A percentile compares a stretch with the other conserved stretches of the same genome.
Evolutionary conservation across 2,113 vertebrate species (phyloP).

Genomic region (Psittacus erithacus): DNA sequence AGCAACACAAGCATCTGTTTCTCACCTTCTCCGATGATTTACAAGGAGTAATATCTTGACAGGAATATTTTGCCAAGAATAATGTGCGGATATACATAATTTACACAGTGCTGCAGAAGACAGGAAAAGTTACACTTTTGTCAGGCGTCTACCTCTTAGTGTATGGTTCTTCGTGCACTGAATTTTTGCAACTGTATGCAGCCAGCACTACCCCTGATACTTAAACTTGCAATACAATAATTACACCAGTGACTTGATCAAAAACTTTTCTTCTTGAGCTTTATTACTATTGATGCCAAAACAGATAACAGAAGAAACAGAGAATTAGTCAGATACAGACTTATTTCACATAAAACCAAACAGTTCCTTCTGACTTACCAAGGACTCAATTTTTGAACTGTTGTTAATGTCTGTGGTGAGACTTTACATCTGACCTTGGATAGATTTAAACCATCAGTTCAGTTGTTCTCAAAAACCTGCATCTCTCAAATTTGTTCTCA

Average conservation of each 20-base stretch:
- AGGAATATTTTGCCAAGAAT: conserved; percentile 15
- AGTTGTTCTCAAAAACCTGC: neutral
- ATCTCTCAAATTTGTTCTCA: neutral
- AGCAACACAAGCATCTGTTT: neutral
- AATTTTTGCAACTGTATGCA: neutral
- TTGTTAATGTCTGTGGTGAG: neutral
- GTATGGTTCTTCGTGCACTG: neutral
- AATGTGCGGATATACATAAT: neutral
- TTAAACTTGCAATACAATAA: neutral
- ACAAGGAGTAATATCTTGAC: neutral
- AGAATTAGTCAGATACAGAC: neutral
- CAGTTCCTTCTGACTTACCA: neutral
- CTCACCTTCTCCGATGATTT: neutral
- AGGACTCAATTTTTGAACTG: neutral
- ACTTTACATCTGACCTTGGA: neutral
- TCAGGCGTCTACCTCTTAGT: neutral
- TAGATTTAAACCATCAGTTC: neutral
- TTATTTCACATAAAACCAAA: neutral
- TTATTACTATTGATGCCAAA: neutral
- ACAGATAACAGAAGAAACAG: neutral
- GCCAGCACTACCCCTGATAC: neutral
- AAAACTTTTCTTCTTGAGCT: neutral
- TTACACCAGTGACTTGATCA: neutral
- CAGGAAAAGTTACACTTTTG: neutral
- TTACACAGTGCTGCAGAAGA: neutral